Conservation (phyloP, 2,888 invertebrate species). For the Pachymerium ferrugineum region DNA sequence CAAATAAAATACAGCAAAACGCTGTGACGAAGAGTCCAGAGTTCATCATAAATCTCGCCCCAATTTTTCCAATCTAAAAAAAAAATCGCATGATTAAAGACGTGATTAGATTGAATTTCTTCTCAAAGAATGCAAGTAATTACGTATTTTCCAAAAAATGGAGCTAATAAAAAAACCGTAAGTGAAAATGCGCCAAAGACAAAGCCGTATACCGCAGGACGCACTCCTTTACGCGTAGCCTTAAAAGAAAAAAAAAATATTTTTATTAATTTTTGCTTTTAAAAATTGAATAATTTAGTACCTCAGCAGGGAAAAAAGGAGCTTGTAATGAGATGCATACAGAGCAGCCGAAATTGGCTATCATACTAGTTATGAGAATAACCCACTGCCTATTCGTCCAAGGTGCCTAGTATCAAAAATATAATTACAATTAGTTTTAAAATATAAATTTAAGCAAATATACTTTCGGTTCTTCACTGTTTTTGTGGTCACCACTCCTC, state of each 20-base stretch:
- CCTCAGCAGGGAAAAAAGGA: slow-evolving; percentile 79
- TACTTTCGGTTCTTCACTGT: neutral
- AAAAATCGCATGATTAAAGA: neutral
- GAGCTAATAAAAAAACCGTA: slow-evolving; percentile 73
- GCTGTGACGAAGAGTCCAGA: slow-evolving; percentile 77
- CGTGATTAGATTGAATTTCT: no score
- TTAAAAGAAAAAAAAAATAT: slow-evolving; percentile 48
- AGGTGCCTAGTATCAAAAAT: slow-evolving; percentile 42
- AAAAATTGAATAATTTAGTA: slow-evolving; percentile 48
- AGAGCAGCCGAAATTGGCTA: slow-evolving; percentile 77
- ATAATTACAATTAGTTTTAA: neutral
- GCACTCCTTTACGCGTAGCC: slow-evolving; percentile 75
- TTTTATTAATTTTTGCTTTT: neutral
- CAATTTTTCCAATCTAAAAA: slow-evolving; percentile 62
- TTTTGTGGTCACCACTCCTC: neutral
- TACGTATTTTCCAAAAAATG: slow-evolving; percentile 72
- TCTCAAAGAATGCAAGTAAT: slow-evolving; percentile 42
- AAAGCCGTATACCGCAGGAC: slow-evolving; percentile 76
- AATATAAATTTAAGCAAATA: neutral
- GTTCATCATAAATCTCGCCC: slow-evolving; percentile 73
- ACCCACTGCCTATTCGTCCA: slow-evolving; percentile 58
- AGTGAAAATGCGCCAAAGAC: slow-evolving; percentile 83
- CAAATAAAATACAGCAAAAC: slow-evolving; percentile 73
- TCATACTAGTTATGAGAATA: slow-evolving; percentile 68
- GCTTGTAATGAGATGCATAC: slow-evolving; percentile 78